These are phyloP conservation scores for Zoanthus sociatus DNA, from an alignment of 92 coral and sea anemone species.

Conservation along the genomic window DNA sequence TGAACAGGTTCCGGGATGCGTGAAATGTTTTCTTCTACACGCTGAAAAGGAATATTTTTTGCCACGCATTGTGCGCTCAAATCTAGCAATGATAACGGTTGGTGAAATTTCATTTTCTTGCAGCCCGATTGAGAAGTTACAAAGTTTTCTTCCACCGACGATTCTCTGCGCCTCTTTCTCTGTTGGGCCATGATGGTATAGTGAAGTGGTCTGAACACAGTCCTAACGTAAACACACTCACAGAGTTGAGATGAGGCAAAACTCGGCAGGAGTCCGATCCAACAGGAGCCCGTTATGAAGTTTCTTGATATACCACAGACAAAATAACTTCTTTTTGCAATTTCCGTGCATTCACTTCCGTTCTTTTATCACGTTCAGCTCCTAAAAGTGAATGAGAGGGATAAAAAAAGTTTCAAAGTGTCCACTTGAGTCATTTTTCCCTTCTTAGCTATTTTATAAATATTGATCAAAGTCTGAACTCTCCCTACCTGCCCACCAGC, in stretches of 20 bases:
- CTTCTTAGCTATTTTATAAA: conserved; percentile 22
- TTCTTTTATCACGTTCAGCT: not conserved
- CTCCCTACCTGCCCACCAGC: conserved; percentile 87
- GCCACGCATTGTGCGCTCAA: conserved; percentile 94
- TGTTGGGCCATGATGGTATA: conserved; percentile 48
- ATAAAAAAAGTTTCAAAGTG: conserved; percentile 44
- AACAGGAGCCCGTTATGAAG: conserved; percentile 40
- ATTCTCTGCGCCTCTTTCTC: conserved; percentile 74
- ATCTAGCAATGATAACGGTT: conserved; percentile 89
- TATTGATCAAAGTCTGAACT: conserved; percentile 59
- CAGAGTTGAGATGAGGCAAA: conserved; percentile 46
- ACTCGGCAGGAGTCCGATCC: conserved; percentile 44
- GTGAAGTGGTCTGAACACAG: conserved; percentile 32
- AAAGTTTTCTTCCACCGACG: conserved; percentile 66
- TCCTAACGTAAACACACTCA: conserved; percentile 43
- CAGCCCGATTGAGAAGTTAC: conserved; percentile 69
- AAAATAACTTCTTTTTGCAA: conserved; percentile 23
- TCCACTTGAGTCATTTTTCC: conserved; percentile 22
- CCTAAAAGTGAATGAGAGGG: conserved; percentile 42
- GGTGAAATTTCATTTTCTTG: conserved; percentile 63
- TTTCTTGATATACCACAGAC: conserved; percentile 45
- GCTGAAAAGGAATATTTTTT: conserved; percentile 92
- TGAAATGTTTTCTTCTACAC: conserved; percentile 86
- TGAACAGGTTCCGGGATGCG: conserved; percentile 99
- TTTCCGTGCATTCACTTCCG: conserved; percentile 23